These are phyloP conservation scores for Artemisiospiza belli DNA, from an alignment of 2,113 vertebrate genomes.

Conservation along the genomic window DNA sequence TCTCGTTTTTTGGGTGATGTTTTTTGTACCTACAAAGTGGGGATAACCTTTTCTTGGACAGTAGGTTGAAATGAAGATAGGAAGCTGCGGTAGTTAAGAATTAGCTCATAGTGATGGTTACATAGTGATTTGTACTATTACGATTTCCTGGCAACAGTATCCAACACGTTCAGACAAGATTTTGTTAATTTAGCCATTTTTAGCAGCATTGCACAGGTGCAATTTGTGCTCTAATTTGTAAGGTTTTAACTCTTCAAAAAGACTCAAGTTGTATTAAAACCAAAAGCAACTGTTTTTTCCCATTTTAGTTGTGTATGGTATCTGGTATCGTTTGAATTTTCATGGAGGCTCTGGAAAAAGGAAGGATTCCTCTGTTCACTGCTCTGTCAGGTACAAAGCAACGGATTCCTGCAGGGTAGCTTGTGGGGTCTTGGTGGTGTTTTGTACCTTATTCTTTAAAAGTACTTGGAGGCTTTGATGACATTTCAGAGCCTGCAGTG, in stretches of 20 bases:
- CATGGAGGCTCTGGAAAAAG: neutral
- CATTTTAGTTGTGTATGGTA: neutral
- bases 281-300: neutral
- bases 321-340: neutral
- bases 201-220: neutral
- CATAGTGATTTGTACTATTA: neutral
- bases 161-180: neutral
- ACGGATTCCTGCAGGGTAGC: conserved; percentile 19
- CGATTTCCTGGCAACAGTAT: neutral
- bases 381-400: neutral
- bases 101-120: neutral
- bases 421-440: conserved; percentile 12
- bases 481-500: conserved; percentile 20
- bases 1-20: accelerated
- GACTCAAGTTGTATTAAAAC: neutral
- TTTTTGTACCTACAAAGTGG: neutral
- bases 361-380: neutral
- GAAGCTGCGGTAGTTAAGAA: neutral
- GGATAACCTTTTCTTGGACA: neutral
- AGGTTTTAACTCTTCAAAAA: neutral
- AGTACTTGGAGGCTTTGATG: conserved; percentile 36
- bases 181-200: neutral
- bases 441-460: conserved; percentile 41
- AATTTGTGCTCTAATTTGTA: neutral
- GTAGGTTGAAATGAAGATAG: neutral